Evolutionary conservation across 30 jellyfish, hydroid and myxozoan species (phyloP), one percentile per base, ranked within the genome.

Genomic region (Haliclystus octoradiatus): DNA sequence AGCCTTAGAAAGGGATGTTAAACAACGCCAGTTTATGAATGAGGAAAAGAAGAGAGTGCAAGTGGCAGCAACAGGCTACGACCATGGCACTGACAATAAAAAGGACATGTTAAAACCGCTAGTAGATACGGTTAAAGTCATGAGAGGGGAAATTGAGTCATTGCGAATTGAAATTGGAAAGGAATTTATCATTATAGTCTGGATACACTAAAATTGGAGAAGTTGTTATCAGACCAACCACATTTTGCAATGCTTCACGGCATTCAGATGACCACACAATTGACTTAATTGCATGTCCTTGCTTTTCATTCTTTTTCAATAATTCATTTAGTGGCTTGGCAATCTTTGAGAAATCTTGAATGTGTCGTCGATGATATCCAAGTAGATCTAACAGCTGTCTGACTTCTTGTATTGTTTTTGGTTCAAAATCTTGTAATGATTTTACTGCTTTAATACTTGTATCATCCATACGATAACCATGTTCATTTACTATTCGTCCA

Each of bases 181-280:
- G n/a, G n/a, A n/a, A n/a, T n/a, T n/a, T n/a, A n/a, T 67, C 49
- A 2, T 67, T 26, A 24, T 34, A 62, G 71, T 76, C 80, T 7
- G 80, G 88, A 52, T 76, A 76, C 28, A 80, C 89, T 62, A 76
- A 28, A 50, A 76, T 76, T 67, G 82, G 89, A 26, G 76, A 70
- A 26, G 69, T 60, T 29, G 32, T 49, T 40, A 49, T n/a, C 65
- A 50, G 33, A 61, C 33, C 47, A 40, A 76, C 31, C 52, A 76
- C 22, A 47, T 50, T 63, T 50, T 51, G 60, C 28, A 76, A 68
- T 25, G 89, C 89, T 52, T 66, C 26, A 40, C 68, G 89, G 65
- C 68, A 69, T 24, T 26, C 70, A 24, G 24, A 49, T 50, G 28
- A 31, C 89, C 81, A 68, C n/a, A 28, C 65, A 9, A 66, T 61